A percentile compares a stretch with the other conserved stretches of the same genome.
These are phyloP conservation scores for Thamnaconus septentrionalis DNA, from an alignment of 2,113 vertebrate species.

Conservation along the genomic window DNA sequence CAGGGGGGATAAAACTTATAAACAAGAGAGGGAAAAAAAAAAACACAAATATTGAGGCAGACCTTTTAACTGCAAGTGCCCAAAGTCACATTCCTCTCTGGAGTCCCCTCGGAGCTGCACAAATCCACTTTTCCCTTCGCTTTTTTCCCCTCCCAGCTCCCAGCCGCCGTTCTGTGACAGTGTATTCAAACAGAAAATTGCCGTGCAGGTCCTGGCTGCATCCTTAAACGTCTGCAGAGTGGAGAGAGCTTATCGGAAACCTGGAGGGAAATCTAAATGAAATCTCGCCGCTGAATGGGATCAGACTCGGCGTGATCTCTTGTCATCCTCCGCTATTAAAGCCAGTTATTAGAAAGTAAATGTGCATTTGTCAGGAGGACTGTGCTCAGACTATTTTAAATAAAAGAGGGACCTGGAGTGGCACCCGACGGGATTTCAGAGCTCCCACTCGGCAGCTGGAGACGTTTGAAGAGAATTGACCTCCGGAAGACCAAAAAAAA, in stretches of 20 bases:
- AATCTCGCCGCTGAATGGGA: constrained; percentile 64
- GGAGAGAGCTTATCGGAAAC: constrained; percentile 59
- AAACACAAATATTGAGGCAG: constrained; percentile 11
- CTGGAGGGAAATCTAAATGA: constrained; percentile 72
- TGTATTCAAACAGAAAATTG: constrained; percentile 61
- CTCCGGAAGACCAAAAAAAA: background rate
- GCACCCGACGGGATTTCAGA: constrained; percentile 30
- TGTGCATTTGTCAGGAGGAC: constrained; percentile 44
- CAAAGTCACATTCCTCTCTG: constrained; percentile 24
- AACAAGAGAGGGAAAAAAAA: constrained; percentile 8
- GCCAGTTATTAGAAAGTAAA: constrained; percentile 55
- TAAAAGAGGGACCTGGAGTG: constrained; percentile 8
- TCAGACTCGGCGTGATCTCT: constrained; percentile 48
- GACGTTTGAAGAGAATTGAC: constrained; percentile 1
- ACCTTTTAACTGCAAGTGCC: constrained; percentile 23
- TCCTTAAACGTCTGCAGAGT: constrained; percentile 55
- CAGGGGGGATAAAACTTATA: constrained; percentile 18
- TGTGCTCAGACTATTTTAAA: constrained; percentile 17
- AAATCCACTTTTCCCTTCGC: constrained; percentile 50
- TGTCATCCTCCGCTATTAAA: constrained; percentile 60
- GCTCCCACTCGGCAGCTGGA: constrained; percentile 8
- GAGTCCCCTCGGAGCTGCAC: constrained; percentile 24
- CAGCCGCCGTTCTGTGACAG: constrained; percentile 46
- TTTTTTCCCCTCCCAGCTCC: constrained; percentile 20
- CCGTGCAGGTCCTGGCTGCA: constrained; percentile 46